These are phyloP conservation scores for Smithornis capensis DNA, from an alignment of 2,113 vertebrate species.

Conservation along the genomic window DNA sequence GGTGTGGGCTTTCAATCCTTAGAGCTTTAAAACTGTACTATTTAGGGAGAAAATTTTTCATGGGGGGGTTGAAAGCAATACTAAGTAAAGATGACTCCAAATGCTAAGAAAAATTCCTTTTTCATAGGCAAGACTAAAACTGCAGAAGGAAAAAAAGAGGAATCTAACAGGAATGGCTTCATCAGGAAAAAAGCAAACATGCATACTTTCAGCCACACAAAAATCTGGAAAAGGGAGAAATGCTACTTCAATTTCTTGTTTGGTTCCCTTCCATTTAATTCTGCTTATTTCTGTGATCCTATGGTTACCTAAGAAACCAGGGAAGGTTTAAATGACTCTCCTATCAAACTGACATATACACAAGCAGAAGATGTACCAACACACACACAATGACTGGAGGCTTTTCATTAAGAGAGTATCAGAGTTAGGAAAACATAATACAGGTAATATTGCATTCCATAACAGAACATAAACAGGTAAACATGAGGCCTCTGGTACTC, in stretches of 20 bases:
- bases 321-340: background rate
- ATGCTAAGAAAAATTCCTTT: background rate
- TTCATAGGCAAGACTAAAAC: background rate
- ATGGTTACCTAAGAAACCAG: slow-evolving; percentile 13
- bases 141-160: background rate
- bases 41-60: background rate
- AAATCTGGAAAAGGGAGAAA: background rate
- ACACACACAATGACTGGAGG: background rate
- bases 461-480: background rate
- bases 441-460: background rate
- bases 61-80: background rate
- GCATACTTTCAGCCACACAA: background rate
- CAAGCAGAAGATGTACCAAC: background rate
- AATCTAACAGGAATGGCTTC: background rate
- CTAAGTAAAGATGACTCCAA: background rate
- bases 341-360: background rate
- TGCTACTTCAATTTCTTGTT: background rate
- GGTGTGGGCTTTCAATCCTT: background rate
- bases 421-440: background rate
- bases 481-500: background rate
- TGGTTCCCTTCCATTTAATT: background rate
- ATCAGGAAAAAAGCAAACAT: background rate
- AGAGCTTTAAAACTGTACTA: background rate
- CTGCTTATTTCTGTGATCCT: background rate
- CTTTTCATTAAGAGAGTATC: background rate